Base-by-base conservation (phyloP, 2,888 invertebrate genomes). In the Eristalinus aeneus region DNA sequence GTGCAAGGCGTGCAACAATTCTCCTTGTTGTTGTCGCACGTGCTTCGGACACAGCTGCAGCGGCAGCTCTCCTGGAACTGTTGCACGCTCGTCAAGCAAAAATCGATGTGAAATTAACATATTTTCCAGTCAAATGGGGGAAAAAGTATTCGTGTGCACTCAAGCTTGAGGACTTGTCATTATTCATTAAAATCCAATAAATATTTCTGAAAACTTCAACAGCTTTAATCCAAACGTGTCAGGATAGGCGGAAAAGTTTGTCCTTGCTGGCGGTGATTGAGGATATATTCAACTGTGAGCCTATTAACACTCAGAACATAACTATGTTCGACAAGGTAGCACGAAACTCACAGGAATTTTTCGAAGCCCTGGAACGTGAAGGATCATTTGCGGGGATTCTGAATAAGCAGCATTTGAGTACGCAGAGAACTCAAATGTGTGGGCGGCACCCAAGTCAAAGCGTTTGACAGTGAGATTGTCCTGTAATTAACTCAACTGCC, bases 31-130 rank as follows among this genome's bases (percentile, higher is more conserved):
- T 10, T 36, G 16, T 36, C 9, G 11, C 36, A 69, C 36, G 69
- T 39, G 20, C 27, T n/a, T 56, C 2, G 20, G 11, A 31, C n/a
- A 36, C 16, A 58, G 56, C 39, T 74, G 74, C 39, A 64, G 16
- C 16, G 31, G 16, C 11, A 58, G 39, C 8, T 32, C 34, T 32
- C 23, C 11, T n/a, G 12, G 23, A 20, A 23, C 56, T 3, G 1
- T 4, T 12, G 11, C 23, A 12, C 23, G 12, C 10, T 20, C 36
- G 64, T 23, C 34, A 36, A 27, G 27, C 23, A 23, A 10, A 23
- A 58, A 65, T 64, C 39, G 74, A 65, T 65, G 16, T n/a, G 12
- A 20, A 58, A 74, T 64, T 74, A 54, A 16, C 69, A 69, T 69
- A 69, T 58, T 69, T 58, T 9, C 27, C 58, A 27, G n/a, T 9